Evolutionary conservation across 2,113 vertebrate genomes (phyloP).

Genomic region (Scalopus aquaticus): DNA sequence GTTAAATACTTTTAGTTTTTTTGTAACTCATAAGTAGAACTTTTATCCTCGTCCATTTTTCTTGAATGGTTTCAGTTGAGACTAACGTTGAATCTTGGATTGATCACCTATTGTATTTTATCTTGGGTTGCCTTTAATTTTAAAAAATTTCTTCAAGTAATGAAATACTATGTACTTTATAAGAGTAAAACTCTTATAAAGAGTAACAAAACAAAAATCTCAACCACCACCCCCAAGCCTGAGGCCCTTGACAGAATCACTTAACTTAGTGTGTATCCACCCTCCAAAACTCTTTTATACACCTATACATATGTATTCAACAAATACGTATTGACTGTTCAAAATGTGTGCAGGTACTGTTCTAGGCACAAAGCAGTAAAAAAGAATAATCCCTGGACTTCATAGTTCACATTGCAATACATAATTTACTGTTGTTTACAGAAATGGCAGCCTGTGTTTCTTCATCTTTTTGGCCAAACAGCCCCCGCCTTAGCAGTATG

Average conservation of each 20-base stretch:
- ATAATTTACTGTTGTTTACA: neutral
- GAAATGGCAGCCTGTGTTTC: neutral
- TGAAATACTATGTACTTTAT: neutral
- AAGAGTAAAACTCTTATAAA: neutral
- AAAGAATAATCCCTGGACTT: neutral
- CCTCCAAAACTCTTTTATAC: too few relatives aligned
- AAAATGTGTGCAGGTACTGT: neutral
- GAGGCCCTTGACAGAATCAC: neutral
- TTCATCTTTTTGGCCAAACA: neutral
- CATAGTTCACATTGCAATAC: neutral
- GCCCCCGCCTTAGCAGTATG: neutral
- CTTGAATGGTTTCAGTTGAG: neutral
- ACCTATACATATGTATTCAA: neutral
- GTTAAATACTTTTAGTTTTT: constrained; percentile 1
- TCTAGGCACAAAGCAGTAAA: neutral
- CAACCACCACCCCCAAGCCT: neutral
- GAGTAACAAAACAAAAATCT: neutral
- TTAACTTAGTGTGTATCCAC: neutral
- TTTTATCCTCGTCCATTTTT: neutral
- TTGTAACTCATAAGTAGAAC: neutral
- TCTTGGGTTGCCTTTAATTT: neutral
- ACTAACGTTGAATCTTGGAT: neutral
- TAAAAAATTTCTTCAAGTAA: neutral
- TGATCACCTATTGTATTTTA: neutral
- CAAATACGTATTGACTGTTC: too few relatives aligned